Evolutionary conservation across 1,140 invertebrate genomes (phyloP).

Genomic region (Pogonomyrmex barbatus): DNA sequence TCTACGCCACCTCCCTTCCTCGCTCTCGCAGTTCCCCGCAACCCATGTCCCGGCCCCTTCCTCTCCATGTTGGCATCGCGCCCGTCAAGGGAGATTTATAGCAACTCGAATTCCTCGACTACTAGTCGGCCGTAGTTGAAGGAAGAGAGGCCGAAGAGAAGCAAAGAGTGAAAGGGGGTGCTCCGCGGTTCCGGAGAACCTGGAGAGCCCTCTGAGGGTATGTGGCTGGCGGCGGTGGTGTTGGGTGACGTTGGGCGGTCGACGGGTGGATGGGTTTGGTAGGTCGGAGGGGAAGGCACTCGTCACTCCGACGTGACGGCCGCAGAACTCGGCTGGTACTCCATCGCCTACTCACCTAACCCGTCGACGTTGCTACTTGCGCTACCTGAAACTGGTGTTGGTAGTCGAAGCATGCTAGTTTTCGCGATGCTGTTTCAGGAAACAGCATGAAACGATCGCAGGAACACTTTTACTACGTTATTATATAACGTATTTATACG

Average conservation of each 20-base stretch:
- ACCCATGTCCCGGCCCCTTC: conserved; percentile 62
- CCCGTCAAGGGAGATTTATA: conserved; percentile 86
- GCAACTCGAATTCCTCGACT: conserved; percentile 85
- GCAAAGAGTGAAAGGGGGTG: conserved; percentile 69
- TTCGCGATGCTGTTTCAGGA: conserved; percentile 40
- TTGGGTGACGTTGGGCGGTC: conserved; percentile 69
- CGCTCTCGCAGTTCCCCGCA: conserved; percentile 75
- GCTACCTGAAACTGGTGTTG: conserved; percentile 33
- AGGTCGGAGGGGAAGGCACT: conserved; percentile 70
- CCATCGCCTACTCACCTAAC: conserved; percentile 71
- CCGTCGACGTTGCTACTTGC: conserved; percentile 63
- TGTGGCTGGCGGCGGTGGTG: conserved; percentile 72
- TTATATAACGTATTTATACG: not conserved
- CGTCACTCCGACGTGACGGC: conserved; percentile 83
- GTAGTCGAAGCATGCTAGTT: conserved; percentile 6
- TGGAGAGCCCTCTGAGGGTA: conserved; percentile 64
- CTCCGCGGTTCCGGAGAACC: conserved; percentile 71
- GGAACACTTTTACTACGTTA: not conserved
- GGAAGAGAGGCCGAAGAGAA: conserved; percentile 69
- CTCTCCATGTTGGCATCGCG: conserved; percentile 75
- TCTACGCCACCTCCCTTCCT: conserved; percentile 74
- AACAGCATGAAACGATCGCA: conserved; percentile 1
- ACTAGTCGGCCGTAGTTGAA: conserved; percentile 84
- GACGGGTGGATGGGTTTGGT: conserved; percentile 61
- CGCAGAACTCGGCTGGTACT: conserved; percentile 81